Conservation (phyloP, 2,113 vertebrate species). For the Eretmochelys imbricata region DNA sequence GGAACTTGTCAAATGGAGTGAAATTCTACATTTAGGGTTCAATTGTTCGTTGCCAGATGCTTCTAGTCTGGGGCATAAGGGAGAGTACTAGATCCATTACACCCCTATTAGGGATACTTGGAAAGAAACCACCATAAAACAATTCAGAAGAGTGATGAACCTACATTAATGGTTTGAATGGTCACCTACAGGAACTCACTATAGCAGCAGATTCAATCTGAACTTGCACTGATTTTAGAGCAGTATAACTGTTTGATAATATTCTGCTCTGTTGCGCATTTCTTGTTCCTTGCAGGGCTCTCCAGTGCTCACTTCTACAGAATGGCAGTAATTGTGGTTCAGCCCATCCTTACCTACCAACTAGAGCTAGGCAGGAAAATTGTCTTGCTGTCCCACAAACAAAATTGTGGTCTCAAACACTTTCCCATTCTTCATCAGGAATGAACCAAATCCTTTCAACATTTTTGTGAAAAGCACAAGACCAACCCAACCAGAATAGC, state of each 20-base stretch:
- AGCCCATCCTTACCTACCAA: background rate
- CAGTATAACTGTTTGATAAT: background rate
- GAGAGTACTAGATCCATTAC: background rate
- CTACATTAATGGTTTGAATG: background rate
- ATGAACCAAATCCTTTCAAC: background rate
- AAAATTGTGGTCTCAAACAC: background rate
- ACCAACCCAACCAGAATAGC: background rate
- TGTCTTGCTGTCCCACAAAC: background rate
- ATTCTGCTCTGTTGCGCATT: background rate
- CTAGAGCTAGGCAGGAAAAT: background rate
- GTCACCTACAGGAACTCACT: background rate
- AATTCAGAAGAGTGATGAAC: background rate
- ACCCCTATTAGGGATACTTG: background rate
- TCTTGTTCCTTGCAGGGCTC: background rate
- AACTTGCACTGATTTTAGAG: background rate
- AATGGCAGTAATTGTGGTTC: background rate
- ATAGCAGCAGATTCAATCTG: background rate
- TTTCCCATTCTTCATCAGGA: background rate
- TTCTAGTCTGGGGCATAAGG: constrained; percentile 6
- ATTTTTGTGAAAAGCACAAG: background rate
- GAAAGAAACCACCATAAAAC: background rate
- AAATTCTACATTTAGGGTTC: constrained; percentile 8
- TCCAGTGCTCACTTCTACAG: background rate
- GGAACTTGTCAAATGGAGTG: background rate
- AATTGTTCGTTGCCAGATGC: constrained; percentile 23